Conservation (phyloP, 1,140 invertebrate genomes). For the Drosophila persimilis region DNA sequence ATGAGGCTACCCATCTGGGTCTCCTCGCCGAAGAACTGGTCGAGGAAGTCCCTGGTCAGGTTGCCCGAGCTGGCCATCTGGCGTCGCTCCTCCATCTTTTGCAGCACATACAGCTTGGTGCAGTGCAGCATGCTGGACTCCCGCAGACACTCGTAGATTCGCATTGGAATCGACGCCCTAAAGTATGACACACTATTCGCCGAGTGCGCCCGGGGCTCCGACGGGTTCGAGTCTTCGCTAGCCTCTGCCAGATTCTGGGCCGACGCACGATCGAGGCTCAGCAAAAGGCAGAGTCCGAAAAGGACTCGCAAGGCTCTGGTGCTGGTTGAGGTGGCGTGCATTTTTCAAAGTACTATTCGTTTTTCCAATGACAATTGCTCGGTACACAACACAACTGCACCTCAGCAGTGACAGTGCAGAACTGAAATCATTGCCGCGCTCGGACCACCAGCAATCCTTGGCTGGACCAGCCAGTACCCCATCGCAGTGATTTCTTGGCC, state of each 20-base stretch:
- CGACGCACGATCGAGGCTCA: slow-evolving; percentile 1
- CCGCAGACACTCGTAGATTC: slow-evolving; percentile 75
- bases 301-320: slow-evolving; percentile 51
- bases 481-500: slow-evolving; percentile 11
- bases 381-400: slow-evolving; percentile 66
- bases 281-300: slow-evolving; percentile 39
- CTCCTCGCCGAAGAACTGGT: slow-evolving; percentile 74
- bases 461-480: background rate
- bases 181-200: slow-evolving; percentile 69
- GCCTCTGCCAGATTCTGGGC: slow-evolving; percentile 31
- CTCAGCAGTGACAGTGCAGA: slow-evolving; percentile 61
- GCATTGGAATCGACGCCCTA: slow-evolving; percentile 76
- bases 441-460: slow-evolving; percentile 46
- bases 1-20: slow-evolving; percentile 67
- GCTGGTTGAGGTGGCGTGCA: slow-evolving; percentile 16
- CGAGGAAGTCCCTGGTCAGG: slow-evolving; percentile 75
- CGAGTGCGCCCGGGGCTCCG: slow-evolving; percentile 17
- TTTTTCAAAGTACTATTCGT: slow-evolving; percentile 22
- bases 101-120: slow-evolving; percentile 79
- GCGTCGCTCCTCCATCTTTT: slow-evolving; percentile 73
- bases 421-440: slow-evolving; percentile 61
- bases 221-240: slow-evolving; percentile 51
- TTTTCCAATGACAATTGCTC: background rate
- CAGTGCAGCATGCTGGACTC: slow-evolving; percentile 71
- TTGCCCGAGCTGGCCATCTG: slow-evolving; percentile 62